phyloP scores from a whole-genome alignment of 2,888 invertebrate species.

The Scaptomyza parva region DNA sequence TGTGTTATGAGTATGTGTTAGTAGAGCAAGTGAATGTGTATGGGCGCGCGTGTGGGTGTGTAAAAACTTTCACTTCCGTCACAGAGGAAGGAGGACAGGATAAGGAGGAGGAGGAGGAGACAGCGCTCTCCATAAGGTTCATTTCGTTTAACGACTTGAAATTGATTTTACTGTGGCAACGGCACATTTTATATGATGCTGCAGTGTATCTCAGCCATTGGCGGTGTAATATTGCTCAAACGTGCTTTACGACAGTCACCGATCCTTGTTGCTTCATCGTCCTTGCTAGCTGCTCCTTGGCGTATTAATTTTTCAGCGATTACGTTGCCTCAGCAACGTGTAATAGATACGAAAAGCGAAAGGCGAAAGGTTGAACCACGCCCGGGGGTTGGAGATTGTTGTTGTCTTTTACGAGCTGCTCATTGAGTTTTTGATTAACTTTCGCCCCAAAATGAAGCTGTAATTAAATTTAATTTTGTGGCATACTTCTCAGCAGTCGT shows the following conservation, averaged over 20 bases:
- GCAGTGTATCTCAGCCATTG: conserved; percentile 53
- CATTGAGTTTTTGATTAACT: conserved; percentile 79
- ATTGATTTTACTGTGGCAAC: conserved; percentile 80
- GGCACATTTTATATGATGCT: conserved; percentile 66
- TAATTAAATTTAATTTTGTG: conserved; percentile 80
- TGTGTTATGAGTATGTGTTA: neutral
- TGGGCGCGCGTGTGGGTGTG: conserved; percentile 7
- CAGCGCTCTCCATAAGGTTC: conserved; percentile 72
- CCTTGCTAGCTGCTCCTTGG: conserved; percentile 38
- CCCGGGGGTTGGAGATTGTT: too few species aligned
- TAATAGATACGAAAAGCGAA: conserved; percentile 58
- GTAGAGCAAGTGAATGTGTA: neutral
- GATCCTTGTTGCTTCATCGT: conserved; percentile 54
- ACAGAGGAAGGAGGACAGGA: conserved; percentile 14
- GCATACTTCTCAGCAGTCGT: conserved; percentile 62
- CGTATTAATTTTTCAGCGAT: conserved; percentile 76
- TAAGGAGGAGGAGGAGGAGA: neutral
- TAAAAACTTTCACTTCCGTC: conserved; percentile 49
- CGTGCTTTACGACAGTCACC: conserved; percentile 73
- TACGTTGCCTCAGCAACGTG: conserved; percentile 73
- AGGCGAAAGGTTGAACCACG: conserved; percentile 7
- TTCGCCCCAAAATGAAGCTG: conserved; percentile 68
- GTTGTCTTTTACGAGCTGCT: conserved; percentile 71
- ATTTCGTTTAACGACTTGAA: conserved; percentile 82
- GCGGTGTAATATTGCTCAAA: conserved; percentile 72